A percentile compares a stretch with the other conserved stretches of the same genome.
Conservation (phyloP, 2,113 vertebrate species). For the Garra rufa region DNA sequence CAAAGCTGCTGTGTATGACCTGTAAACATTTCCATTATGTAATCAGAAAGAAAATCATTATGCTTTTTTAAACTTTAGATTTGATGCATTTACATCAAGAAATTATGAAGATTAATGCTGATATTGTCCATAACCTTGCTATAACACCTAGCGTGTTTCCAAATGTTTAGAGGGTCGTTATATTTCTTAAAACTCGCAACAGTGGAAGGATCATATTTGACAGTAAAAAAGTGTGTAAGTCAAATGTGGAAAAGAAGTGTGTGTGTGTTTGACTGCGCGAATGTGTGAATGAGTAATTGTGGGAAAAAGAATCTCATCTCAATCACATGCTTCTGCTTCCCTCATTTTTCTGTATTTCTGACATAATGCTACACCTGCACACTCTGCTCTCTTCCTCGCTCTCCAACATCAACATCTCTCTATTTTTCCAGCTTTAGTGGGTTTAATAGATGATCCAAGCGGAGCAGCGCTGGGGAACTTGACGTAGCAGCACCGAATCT, state of each 20-base stretch:
- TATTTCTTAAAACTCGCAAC: conserved; percentile 1
- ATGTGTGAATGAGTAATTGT: conserved; percentile 41
- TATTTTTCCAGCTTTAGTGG: conserved; percentile 66
- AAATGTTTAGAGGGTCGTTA: background rate
- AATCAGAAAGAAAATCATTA: background rate
- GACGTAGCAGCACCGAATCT: conserved; percentile 39
- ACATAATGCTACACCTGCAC: conserved; percentile 65
- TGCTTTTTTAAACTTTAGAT: background rate
- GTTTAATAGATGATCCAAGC: conserved; percentile 59
- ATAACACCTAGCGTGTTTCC: background rate
- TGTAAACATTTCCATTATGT: background rate
- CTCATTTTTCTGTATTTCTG: conserved; percentile 51
- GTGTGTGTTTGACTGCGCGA: background rate
- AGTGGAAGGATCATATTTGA: conserved; percentile 19
- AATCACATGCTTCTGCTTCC: conserved; percentile 40
- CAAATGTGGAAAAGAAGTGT: conserved; percentile 14
- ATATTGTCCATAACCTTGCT: conserved; percentile 1
- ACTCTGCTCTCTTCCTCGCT: conserved; percentile 40
- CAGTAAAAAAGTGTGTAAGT: conserved; percentile 11
- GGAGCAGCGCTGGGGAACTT: conserved; percentile 51
- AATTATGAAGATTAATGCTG: background rate
- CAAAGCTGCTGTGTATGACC: background rate
- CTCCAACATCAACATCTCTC: conserved; percentile 63
- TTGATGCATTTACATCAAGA: background rate
- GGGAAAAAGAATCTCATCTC: conserved; percentile 34